phyloP scores from a whole-genome alignment of 2,113 vertebrate species.

The Brachyhypopomus occidentalis region DNA sequence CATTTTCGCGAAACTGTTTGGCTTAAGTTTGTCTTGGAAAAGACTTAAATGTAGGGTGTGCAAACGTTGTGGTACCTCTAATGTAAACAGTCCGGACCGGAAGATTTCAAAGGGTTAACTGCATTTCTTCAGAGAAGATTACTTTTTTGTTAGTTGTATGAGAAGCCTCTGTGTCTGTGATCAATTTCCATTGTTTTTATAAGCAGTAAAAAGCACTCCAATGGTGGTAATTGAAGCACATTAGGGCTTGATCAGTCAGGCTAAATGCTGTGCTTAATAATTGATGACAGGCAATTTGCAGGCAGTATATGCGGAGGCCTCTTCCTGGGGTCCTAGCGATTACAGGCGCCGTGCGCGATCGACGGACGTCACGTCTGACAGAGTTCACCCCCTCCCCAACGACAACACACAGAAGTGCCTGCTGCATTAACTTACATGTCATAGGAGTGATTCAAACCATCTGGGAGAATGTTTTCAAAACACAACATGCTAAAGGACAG shows the following conservation, averaged over 20 bases:
- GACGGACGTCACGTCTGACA: constrained; percentile 28
- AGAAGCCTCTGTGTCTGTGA: not conserved
- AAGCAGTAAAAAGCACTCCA: constrained; percentile 45
- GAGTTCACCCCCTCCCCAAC: constrained; percentile 1
- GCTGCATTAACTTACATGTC: constrained; percentile 38
- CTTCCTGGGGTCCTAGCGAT: constrained; percentile 14
- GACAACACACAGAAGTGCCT: constrained; percentile 1
- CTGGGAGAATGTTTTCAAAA: not conserved
- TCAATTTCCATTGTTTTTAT: constrained; percentile 42
- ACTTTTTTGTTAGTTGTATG: not conserved
- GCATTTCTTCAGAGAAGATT: too few relatives aligned
- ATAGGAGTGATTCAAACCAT: not conserved
- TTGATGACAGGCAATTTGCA: constrained; percentile 57
- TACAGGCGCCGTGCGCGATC: constrained; percentile 42
- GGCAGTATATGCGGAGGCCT: constrained; percentile 35
- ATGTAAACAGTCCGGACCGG: not conserved
- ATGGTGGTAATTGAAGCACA: constrained; percentile 52
- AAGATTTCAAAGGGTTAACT: too few relatives aligned
- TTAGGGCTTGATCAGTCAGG: constrained; percentile 56
- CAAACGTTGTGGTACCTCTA: not conserved
- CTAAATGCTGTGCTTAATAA: constrained; percentile 57
- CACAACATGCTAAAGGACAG: not conserved
- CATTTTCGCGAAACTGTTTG: not conserved
- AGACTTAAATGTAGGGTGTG: not conserved
- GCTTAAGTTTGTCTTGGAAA: constrained; percentile 4